Percentiles rank a stretch among this genome's conserved stretches.
Evolutionary conservation across 2,797 vertebrate species (phyloP).

Genomic region (Gouania willdenowi): DNA sequence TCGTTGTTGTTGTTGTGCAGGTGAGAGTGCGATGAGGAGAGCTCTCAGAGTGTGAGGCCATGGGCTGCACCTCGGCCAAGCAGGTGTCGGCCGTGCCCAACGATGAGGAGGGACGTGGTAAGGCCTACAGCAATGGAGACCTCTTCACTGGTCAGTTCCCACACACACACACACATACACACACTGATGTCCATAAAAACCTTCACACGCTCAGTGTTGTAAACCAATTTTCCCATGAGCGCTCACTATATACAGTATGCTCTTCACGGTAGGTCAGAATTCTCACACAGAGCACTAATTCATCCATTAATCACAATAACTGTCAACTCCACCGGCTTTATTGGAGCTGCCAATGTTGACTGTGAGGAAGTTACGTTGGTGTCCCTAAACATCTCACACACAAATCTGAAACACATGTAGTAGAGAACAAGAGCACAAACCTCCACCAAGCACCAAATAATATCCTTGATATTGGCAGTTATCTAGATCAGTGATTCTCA

Average conservation of each 20-base stretch:
- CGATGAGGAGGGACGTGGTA: slow-evolving; percentile 97
- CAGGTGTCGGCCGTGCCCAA: slow-evolving; percentile 99
- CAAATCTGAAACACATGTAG: too few species aligned
- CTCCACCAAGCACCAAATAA: too few species aligned
- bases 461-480: too few species aligned
- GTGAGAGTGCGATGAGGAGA: slow-evolving; percentile 77
- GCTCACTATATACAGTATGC: slow-evolving; percentile 25
- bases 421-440: too few species aligned
- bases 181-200: slow-evolving; percentile 27
- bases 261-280: slow-evolving; percentile 17
- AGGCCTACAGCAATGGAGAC: slow-evolving; percentile 97
- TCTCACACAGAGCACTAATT: slow-evolving; percentile 17
- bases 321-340: slow-evolving; percentile 39
- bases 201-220: slow-evolving; percentile 9
- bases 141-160: slow-evolving; percentile 91
- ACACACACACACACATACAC: too few species aligned
- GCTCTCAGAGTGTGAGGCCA: slow-evolving; percentile 84
- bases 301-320: slow-evolving; percentile 44
- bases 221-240: slow-evolving; percentile 14
- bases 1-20: slow-evolving; percentile 29
- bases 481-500: too few species aligned
- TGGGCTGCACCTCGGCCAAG: slow-evolving; percentile 99
- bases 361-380: slow-evolving; percentile 30
- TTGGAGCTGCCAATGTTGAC: slow-evolving; percentile 16
- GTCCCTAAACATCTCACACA: too few species aligned